Base-by-base conservation (phyloP, 2,797 vertebrate species). In the Gymnoscopelus microlampas region DNA sequence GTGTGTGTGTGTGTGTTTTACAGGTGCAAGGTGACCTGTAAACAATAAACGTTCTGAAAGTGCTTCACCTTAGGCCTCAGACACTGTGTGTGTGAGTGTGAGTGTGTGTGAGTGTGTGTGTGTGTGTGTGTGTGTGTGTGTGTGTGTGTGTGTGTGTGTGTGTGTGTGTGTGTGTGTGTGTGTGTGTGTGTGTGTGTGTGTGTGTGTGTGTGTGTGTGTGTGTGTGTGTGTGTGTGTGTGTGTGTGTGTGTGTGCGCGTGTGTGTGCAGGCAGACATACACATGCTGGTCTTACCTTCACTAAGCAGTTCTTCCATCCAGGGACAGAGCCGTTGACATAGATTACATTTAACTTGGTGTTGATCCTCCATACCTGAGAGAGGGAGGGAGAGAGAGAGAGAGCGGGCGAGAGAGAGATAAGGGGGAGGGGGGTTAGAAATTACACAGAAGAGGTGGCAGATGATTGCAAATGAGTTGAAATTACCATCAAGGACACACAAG, bases 241-340 rank as follows among this genome's bases (percentile, higher is more conserved):
- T 26, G n/a, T 49, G 63, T 39, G 65, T 60, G 35, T 67, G 74
- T 56, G 74, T 84, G 50, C 47, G 49, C 73, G 44, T 0, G 39
- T 9, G 9, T 1, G 39, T 44, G 9, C 7, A 9, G 1, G 7
- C 39, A 39, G 35, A 39, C 35, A 39, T 2, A 39, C 2, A 8
- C 39, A 44, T 29, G 39, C n/a, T n/a, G 7, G 8, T 71, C 90
- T 60, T 94, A 98, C 98, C 96, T 98, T 99, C 70, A 98, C 92
- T 76, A 98, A 86, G 87, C 97, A 98, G 84, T 95, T 98, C 44
- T 54, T 95, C 90, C 98, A 96, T 48, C 97, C 98, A 2, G 97
- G 98, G 51, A 98, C 93, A 14, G 95, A 96, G 2, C 98, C 97
- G 65, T 97, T 88, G 24, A 99, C 93, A 24, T 97, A 99, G 81